A percentile compares a stretch with the other conserved stretches of the same genome.
Evolutionary conservation across 2,113 vertebrate genomes (phyloP).

Genomic region (Lontra canadensis): DNA sequence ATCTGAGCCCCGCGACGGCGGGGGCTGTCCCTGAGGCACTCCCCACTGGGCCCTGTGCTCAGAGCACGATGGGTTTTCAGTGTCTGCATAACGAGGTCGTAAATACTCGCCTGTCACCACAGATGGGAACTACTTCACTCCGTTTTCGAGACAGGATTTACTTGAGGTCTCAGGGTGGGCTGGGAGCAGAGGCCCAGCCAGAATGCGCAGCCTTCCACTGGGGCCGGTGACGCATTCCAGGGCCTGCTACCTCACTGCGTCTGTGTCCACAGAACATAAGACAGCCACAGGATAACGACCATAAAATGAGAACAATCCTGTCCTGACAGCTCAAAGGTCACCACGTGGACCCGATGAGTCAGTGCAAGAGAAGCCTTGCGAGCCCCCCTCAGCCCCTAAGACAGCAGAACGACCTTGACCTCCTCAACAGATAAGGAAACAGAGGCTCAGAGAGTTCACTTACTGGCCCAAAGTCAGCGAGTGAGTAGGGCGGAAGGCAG

Average conservation of each 20-base stretch:
- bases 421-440: too few species aligned
- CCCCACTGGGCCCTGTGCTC: rapidly evolving
- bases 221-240: rapidly evolving
- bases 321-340: not conserved
- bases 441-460: not conserved
- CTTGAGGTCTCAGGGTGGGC: not conserved
- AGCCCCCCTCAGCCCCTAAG: not conserved
- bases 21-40: not conserved
- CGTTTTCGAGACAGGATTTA: not conserved
- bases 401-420: too few species aligned
- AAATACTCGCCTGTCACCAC: not conserved
- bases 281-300: rapidly evolving
- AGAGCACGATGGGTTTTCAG: not conserved
- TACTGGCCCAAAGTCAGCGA: too few species aligned
- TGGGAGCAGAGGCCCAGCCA: not conserved
- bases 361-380: not conserved
- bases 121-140: not conserved
- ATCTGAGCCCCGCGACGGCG: not conserved
- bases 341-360: rapidly evolving
- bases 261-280: rapidly evolving
- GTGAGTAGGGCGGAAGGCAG: not conserved
- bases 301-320: rapidly evolving
- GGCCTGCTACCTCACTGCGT: rapidly evolving
- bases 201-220: not conserved
- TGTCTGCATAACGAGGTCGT: rapidly evolving